Evolutionary conservation across 2,888 invertebrate genomes (phyloP).

Genomic region (Dasysyrphus tricinctus): DNA sequence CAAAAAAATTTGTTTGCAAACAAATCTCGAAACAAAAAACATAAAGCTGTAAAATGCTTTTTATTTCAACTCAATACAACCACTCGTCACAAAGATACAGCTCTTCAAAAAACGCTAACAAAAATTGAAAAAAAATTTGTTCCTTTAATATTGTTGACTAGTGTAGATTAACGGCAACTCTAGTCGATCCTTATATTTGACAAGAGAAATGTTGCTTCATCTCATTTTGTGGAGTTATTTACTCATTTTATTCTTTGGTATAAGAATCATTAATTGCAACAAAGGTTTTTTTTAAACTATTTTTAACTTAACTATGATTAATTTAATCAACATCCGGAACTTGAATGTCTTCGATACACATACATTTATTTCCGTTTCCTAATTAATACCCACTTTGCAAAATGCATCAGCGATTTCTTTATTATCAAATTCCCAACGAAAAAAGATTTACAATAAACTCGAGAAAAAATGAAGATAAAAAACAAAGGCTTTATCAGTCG

Average conservation of each 20-base stretch:
- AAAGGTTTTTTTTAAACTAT: not conserved
- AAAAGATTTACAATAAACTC: not conserved
- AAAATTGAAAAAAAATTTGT: too few species aligned
- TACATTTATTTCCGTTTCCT: not conserved
- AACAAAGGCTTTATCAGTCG: not conserved
- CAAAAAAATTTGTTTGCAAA: too few species aligned
- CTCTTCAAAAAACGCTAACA: too few species aligned
- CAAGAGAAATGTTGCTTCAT: too few species aligned
- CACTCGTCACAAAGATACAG: too few species aligned
- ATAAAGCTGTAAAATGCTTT: too few species aligned
- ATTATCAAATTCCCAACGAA: not conserved
- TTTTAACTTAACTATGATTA: not conserved
- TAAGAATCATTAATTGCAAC: not conserved
- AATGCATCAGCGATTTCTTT: not conserved
- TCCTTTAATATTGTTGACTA: too few species aligned
- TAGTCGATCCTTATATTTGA: too few species aligned
- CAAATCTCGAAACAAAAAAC: too few species aligned
- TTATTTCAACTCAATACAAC: too few species aligned
- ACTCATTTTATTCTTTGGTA: not conserved
- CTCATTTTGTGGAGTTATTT: too few species aligned
- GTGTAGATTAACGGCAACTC: too few species aligned
- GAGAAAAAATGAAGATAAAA: not conserved
- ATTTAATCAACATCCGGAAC: conserved; percentile 1
- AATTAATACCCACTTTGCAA: not conserved
- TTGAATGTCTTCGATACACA: not conserved